These are phyloP conservation scores for Micronycteris hirsuta DNA, from an alignment of 2,113 vertebrate species.

Conservation along the genomic window DNA sequence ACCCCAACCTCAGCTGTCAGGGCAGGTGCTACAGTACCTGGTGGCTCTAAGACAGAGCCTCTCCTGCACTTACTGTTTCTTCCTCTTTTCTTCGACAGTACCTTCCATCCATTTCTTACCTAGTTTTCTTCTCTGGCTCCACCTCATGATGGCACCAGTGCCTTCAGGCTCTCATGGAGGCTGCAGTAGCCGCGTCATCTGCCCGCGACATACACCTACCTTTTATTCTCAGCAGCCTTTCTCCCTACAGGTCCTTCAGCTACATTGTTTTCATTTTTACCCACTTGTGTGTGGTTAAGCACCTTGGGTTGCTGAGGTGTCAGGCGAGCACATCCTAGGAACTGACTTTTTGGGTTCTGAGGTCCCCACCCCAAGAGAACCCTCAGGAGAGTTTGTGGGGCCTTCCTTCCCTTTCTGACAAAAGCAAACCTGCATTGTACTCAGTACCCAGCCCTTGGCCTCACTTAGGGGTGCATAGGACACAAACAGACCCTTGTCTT, in stretches of 20 bases:
- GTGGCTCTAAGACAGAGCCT: not conserved
- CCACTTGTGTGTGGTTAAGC: not conserved
- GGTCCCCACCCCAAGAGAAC: not conserved
- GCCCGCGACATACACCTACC: not conserved
- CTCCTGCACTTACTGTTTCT: not conserved
- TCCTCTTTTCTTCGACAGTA: not conserved
- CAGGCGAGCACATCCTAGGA: not conserved
- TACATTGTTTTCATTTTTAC: not conserved
- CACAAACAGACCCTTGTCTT: not conserved
- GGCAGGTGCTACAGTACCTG: not conserved
- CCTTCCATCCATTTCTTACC: not conserved
- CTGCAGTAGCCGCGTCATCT: not conserved
- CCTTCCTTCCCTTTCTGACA: not conserved
- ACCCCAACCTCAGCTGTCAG: not conserved
- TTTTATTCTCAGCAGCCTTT: not conserved
- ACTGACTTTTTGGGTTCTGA: not conserved
- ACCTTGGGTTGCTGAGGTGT: not conserved
- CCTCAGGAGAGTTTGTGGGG: not conserved
- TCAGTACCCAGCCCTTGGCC: not conserved
- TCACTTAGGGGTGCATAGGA: not conserved
- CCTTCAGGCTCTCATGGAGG: not conserved
- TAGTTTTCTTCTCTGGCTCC: slow-evolving; percentile 21
- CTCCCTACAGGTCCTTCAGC: not conserved
- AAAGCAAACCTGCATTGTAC: not conserved
- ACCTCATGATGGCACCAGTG: not conserved